Evolutionary conservation across 2,797 vertebrate genomes (phyloP), one percentile per base, ranked within the genome.

Genomic region (Tapera naevia): DNA sequence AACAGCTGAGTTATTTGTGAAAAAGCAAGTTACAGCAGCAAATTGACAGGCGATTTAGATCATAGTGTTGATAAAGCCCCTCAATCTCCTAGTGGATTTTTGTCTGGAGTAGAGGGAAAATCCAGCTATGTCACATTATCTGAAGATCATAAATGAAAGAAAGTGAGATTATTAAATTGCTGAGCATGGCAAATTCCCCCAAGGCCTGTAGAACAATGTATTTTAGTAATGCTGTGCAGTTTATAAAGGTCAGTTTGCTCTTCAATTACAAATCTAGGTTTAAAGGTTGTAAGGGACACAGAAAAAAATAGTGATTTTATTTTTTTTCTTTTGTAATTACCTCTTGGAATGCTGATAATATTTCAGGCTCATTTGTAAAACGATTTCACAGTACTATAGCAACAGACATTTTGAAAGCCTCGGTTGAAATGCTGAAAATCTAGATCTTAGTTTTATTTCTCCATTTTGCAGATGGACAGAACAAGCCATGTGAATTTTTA

Each of bases 171-270:
- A 91, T 83, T 91, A 93, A 89, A 91, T 70, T 91, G 89, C 93
- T 91, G 89, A 95, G 83, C 80, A 65, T 71, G 50, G 89, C 61
- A 82, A 95, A 94, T 91, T 96, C 91, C 94, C 91, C n/a, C 72
- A 88, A 89, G 95, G 81, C 62, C 71, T 80, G 50, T 28, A 91
- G 80, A 93, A 87, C 94, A 95, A 95, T 93, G 37, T 62, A 51
- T 94, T 95, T 94, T 78, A 89, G 78, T 3, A 6, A 51, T 79
- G 75, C 86, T 79, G 50, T 88, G 78, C 79, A 89, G 78, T 94
- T 94, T 94, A 90, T 89, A 96, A 97, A 96, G 96, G 96, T 94
- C 95, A 95, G 92, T 95, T 97, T 95, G 80, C 75, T 91, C 76
- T 97, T 96, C 95, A 91, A 70, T 96, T 95, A 86, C 79, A 91